Conservation (phyloP, 1,140 invertebrate species). For the Probaryconus sp. region DNA sequence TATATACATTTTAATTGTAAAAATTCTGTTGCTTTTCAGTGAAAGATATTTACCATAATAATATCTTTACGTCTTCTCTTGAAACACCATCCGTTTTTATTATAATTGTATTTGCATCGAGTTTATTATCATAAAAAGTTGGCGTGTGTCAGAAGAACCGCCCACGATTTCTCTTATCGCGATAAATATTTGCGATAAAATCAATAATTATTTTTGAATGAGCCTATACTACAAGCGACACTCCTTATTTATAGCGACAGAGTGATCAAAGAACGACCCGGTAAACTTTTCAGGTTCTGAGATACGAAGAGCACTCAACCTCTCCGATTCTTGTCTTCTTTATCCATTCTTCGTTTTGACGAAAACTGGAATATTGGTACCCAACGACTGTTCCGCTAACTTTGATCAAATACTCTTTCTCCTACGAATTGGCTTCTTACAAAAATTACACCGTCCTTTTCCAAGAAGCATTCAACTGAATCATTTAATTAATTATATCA, state of each 20-base stretch:
- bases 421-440: too few species aligned
- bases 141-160: conserved; percentile 43
- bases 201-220: conserved; percentile 60
- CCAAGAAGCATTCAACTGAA: too few species aligned
- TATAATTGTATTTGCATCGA: not conserved
- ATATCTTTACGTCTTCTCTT: too few species aligned
- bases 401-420: conserved; percentile 16
- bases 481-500: too few species aligned
- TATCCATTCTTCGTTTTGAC: conserved; percentile 6
- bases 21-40: not conserved
- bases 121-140: conserved; percentile 27
- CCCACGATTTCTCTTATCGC: conserved; percentile 29
- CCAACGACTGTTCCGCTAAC: too few species aligned
- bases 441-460: too few species aligned
- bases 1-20: too few species aligned
- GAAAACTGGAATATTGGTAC: conserved; percentile 8
- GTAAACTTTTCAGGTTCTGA: conserved; percentile 46
- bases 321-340: conserved; percentile 16
- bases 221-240: conserved; percentile 42
- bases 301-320: conserved; percentile 40
- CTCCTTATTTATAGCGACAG: conserved; percentile 56
- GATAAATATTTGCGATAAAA: conserved; percentile 59
- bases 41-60: conserved; percentile 7
- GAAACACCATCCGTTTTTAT: not conserved
- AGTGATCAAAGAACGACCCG: conserved; percentile 57